phyloP scores from a whole-genome alignment of 2,113 vertebrate species.

The Proterorhinus semilunaris region DNA sequence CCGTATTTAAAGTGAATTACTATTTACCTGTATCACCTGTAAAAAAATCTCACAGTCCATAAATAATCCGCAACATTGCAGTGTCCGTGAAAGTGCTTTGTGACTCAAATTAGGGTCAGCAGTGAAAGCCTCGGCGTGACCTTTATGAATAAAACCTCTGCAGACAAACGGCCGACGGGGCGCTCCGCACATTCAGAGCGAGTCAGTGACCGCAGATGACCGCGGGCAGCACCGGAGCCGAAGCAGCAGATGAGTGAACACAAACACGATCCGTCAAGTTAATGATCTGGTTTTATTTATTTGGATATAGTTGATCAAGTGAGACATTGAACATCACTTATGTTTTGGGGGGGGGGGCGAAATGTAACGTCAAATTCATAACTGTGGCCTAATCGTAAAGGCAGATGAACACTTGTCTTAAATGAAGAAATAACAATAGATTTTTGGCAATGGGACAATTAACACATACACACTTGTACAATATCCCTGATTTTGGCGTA shows the following conservation, averaged over 20 bases:
- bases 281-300: constrained; percentile 7
- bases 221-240: constrained; percentile 8
- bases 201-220: constrained; percentile 20
- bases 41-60: too few species aligned
- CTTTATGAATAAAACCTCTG: constrained; percentile 11
- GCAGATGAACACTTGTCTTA: background rate
- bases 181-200: background rate
- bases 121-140: background rate
- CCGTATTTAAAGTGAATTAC: too few species aligned
- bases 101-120: background rate
- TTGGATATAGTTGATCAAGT: constrained; percentile 11
- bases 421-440: background rate
- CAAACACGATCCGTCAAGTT: background rate
- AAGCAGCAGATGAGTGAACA: constrained; percentile 13
- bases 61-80: background rate
- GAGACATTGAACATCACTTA: constrained; percentile 30
- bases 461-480: background rate
- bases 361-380: background rate
- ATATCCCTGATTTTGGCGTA: background rate
- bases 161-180: constrained; percentile 4
- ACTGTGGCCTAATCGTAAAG: background rate
- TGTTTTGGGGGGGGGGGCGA: background rate
- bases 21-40: too few species aligned
- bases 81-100: background rate
- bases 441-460: background rate